Conservation (phyloP, 2,888 invertebrate genomes). For the Clostera curtula region DNA sequence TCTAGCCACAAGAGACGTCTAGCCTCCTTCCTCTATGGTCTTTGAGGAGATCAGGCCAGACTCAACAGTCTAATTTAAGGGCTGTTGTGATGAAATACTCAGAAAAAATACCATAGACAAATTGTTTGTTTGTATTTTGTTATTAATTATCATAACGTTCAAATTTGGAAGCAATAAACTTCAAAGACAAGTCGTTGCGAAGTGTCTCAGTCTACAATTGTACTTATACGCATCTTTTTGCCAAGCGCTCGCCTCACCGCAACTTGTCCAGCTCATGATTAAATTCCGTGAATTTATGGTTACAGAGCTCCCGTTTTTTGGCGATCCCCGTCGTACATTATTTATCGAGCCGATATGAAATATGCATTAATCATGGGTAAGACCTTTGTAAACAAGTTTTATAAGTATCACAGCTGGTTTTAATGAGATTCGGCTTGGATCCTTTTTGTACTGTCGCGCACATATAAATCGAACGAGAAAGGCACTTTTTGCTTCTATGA, state of each 20-base stretch:
- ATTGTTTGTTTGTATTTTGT: no score
- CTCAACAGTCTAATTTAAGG: no score
- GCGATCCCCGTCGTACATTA: constrained; percentile 40
- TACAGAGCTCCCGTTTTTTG: constrained; percentile 46
- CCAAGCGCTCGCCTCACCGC: constrained; percentile 15
- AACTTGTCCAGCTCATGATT: constrained; percentile 49
- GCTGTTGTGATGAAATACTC: no score
- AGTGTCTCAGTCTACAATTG: no score
- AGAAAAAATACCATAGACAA: no score
- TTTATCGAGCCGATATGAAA: constrained; percentile 51
- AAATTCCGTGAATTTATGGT: constrained; percentile 60
- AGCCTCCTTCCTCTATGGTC: no score
- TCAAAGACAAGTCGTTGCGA: no score
- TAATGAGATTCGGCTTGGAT: constrained; percentile 23
- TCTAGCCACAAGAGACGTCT: no score
- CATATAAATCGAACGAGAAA: constrained; percentile 2
- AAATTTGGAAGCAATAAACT: no score
- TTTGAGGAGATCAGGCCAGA: no score
- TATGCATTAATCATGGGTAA: constrained; percentile 46
- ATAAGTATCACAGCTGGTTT: constrained; percentile 28
- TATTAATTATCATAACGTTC: no score
- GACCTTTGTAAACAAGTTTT: constrained; percentile 42
- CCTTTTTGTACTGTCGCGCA: constrained; percentile 3
- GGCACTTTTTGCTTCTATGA: constrained; percentile 1
- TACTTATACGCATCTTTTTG: no score